A percentile compares a stretch with the other conserved stretches of the same genome.
Conservation (phyloP, 2,113 vertebrate species). For the Okapia johnstoni region DNA sequence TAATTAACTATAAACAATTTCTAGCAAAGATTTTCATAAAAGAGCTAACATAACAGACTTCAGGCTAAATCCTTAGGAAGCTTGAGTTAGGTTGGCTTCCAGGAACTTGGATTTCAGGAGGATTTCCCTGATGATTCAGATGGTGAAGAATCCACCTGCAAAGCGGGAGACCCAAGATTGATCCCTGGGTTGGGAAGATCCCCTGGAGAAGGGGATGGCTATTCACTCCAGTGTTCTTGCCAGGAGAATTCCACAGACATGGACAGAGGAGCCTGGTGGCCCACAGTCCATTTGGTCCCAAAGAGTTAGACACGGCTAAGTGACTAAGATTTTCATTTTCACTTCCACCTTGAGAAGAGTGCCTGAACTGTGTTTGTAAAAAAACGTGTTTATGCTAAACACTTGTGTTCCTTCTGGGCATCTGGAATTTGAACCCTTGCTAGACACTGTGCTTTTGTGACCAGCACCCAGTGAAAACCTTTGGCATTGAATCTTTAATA, state of each 20-base stretch:
- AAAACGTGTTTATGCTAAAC: not conserved
- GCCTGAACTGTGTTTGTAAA: accelerated
- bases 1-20: not conserved
- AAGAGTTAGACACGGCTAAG: not conserved
- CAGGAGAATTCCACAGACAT: not conserved
- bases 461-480: not conserved
- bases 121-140: not conserved
- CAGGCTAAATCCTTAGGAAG: not conserved
- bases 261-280: not conserved
- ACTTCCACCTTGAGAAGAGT: not conserved
- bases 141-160: not conserved
- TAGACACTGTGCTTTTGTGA: not conserved
- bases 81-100: not conserved
- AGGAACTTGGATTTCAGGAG: not conserved
- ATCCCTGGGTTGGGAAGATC: not conserved
- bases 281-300: not conserved
- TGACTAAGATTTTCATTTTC: too few species aligned
- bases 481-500: not conserved
- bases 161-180: not conserved
- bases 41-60: not conserved
- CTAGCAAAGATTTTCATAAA: not conserved
- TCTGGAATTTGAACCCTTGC: not conserved
- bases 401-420: not conserved
- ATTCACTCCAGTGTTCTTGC: not conserved
- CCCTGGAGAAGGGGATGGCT: not conserved